phyloP scores from a whole-genome alignment of 2,113 vertebrate species.

The Zootoca vivipara region DNA sequence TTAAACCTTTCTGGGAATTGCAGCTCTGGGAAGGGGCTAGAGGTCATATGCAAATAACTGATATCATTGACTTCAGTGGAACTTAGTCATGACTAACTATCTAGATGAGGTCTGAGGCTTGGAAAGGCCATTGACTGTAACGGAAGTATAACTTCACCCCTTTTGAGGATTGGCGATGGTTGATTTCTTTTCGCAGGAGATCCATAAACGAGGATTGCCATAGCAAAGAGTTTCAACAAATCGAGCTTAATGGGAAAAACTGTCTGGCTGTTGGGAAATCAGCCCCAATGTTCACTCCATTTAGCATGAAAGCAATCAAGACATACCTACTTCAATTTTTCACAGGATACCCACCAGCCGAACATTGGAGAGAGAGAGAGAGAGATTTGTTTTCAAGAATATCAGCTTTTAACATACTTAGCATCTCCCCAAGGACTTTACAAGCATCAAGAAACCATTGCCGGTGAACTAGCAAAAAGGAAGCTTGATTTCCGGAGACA shows the following conservation, averaged over 20 bases:
- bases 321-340: constrained; percentile 38
- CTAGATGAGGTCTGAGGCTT: not conserved
- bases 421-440: constrained; percentile 19
- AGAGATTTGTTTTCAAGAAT: constrained; percentile 44
- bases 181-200: constrained; percentile 37
- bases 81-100: not conserved
- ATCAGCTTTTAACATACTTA: constrained; percentile 32
- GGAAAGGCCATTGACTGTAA: not conserved
- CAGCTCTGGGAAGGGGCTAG: no score
- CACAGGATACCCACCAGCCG: not conserved
- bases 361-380: constrained; percentile 32
- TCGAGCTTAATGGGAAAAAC: constrained; percentile 38
- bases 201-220: constrained; percentile 47
- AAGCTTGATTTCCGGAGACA: constrained; percentile 12
- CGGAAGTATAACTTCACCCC: not conserved
- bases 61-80: not conserved
- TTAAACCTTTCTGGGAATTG: no score
- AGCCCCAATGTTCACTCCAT: constrained; percentile 33
- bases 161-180: constrained; percentile 28
- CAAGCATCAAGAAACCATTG: not conserved
- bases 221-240: constrained; percentile 41
- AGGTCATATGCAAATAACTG: not conserved
- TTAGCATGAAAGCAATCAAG: constrained; percentile 52
- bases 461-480: constrained; percentile 13
- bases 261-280: constrained; percentile 23